Evolutionary conservation across 2,888 invertebrate species (phyloP), one percentile per base, ranked within the genome.

Genomic region (Melitaea athalia): DNA sequence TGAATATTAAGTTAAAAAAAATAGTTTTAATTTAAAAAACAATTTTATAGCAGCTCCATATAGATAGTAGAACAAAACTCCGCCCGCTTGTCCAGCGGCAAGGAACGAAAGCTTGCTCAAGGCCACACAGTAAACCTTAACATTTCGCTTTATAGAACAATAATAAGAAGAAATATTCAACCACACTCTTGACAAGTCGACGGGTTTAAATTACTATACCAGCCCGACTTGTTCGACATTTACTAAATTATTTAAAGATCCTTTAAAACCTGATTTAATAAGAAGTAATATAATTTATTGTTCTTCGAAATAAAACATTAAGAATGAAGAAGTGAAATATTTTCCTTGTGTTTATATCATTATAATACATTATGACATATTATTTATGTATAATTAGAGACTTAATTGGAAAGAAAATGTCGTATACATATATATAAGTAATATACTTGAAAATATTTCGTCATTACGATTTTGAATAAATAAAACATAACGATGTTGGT

Each of bases 101-200:
- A 69, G 77, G 75, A 78, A 86, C 85, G 88, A 89, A 90, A 91
- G 88, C 80, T 73, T 74, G 74, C 72, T 78, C 88, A 91, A 91
- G 91, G 91, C 73, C 82, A 73, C 74, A 69, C 70, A 62, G 65
- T 62, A 72, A 87, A 83, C 88, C 85, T 89, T 89, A 87, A 88
- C 88, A 89, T 90, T 89, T 88, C 74, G 79, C 75, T 81, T 81
- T 77, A 82, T 83, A 78, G 77, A 75, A 74, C 77, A 78, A 76
- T 71, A 52, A 72, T 70, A 77, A 78, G 84, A 85, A 86, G 85
- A 85, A 82, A 79, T 77, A 79, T 77, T 71, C 73, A 8, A 74
- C 65, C 73, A 77, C 74, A 72, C 77, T 67, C 71, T 75, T 76
- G 79, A 78, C 75, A 72, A 78, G 74, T 66, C 64, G 55, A 53